Base-by-base conservation (phyloP, 2,888 invertebrate species). In the Cosmopolites sordidus region DNA sequence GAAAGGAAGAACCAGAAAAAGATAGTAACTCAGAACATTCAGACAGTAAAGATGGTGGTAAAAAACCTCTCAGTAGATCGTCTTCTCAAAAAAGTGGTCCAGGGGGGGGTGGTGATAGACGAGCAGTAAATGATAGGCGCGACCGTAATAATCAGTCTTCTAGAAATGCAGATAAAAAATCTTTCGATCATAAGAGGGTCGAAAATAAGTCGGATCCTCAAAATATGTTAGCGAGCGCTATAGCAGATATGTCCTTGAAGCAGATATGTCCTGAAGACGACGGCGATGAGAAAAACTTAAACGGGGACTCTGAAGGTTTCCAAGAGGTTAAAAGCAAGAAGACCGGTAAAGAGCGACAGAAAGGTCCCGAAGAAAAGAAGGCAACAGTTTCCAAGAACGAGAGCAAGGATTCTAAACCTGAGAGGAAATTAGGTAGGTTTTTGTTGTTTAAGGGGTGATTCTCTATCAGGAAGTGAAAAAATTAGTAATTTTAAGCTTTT, bases 21-120 rank as follows among this genome's bases (percentile, higher is more conserved):
- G 90, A 89, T 70, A 88, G 89, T 40, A 89, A 88, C 14, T 88
- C 89, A 5, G 91, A 91, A 73, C 87, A 87, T 75, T 89, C 89
- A 72, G 89, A 83, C 58, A 76, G 73, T 8, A 76, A 73, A 50
- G 75, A 74, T 43, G 63, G 69, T 16, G 55, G 57, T 14, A 16
- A 48, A 9, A 48, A 48, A 37, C 16, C 55, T 11, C 30, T 48
- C 2, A 49, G 54, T 27, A 51, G 49, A n/a, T 46, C 51, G 9
- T 47, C 54, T 5, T 54, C 54, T 4, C 63, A 60, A 49, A 53
- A 50, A 30, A 57, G 56, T 16, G 39, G 38, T 16, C 55, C 45
- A 22, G 57, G 50, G 8, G 12, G 16, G 9, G 14, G 43, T n/a
- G 38, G 43, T 12, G 47, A 55, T 2, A 42, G 50, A 3, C 47